Percentiles rank a stretch among this genome's conserved stretches.
phyloP scores from a whole-genome alignment of 1,140 invertebrate genomes.

The Phthorimaea operculella region DNA sequence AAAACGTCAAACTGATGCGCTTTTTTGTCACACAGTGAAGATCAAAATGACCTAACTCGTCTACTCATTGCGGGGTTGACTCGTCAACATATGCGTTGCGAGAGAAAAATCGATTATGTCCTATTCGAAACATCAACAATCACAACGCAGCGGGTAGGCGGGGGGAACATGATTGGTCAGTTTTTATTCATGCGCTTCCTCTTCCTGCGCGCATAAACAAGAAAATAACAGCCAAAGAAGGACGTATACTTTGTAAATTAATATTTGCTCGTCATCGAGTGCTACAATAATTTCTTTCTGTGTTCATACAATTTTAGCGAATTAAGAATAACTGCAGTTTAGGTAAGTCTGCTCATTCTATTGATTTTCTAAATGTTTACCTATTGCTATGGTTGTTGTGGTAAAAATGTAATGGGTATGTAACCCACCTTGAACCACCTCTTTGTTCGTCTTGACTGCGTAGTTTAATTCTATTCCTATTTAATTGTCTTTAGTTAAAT shows the following conservation, averaged over 20 bases:
- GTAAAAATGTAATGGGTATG: not conserved
- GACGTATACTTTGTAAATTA: not conserved
- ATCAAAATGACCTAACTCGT: not conserved
- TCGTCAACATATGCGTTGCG: too few relatives aligned
- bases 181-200: slow-evolving; percentile 1
- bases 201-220: slow-evolving; percentile 9
- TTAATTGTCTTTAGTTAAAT: too few relatives aligned
- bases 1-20: not conserved
- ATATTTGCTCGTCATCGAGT: slow-evolving; percentile 1
- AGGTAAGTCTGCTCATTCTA: not conserved
- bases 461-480: not conserved
- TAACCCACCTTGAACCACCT: not conserved
- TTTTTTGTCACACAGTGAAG: not conserved
- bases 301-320: not conserved
- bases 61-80: too few relatives aligned
- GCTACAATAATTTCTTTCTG: not conserved
- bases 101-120: too few relatives aligned
- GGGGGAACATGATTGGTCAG: too few relatives aligned
- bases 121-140: too few relatives aligned
- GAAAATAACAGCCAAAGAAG: not conserved
- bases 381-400: not conserved
- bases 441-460: not conserved
- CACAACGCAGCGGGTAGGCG: too few relatives aligned
- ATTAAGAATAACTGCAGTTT: not conserved
- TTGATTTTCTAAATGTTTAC: not conserved